Evolutionary conservation across 2,797 vertebrate genomes (phyloP).

Genomic region (Sebastes vulpes): DNA sequence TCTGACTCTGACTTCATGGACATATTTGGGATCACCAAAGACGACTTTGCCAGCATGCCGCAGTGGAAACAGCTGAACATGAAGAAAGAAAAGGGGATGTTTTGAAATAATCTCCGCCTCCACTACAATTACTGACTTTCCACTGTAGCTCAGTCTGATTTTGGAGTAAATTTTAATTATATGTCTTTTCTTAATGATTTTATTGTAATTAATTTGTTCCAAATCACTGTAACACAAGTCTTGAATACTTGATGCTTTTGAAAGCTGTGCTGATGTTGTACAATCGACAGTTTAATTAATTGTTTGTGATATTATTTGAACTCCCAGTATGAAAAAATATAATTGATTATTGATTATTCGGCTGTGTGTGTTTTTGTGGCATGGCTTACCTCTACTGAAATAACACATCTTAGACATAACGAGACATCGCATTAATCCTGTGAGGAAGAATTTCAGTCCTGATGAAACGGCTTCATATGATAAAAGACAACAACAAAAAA

Average conservation of each 20-base stretch:
- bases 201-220: background rate
- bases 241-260: background rate
- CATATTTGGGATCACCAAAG: slow-evolving; percentile 87
- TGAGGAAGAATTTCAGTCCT: background rate
- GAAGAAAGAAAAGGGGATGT: slow-evolving; percentile 90
- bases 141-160: background rate
- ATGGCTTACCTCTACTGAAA: background rate
- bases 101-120: slow-evolving; percentile 66
- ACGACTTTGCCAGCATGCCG: slow-evolving; percentile 84
- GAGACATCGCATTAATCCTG: background rate
- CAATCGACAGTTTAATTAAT: background rate
- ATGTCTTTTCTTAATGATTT: background rate
- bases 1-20: slow-evolving; percentile 87
- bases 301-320: background rate
- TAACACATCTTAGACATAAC: background rate
- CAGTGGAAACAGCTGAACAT: slow-evolving; percentile 89
- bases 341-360: background rate
- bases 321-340: background rate
- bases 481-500: background rate
- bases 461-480: background rate
- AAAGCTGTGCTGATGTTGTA: background rate
- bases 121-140: background rate
- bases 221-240: background rate
- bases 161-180: background rate
- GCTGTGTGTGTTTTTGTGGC: background rate